A percentile compares a stretch with the other conserved stretches of the same genome.
phyloP scores from a whole-genome alignment of 2,888 invertebrate genomes.

The Phrixothrix hirtus region DNA sequence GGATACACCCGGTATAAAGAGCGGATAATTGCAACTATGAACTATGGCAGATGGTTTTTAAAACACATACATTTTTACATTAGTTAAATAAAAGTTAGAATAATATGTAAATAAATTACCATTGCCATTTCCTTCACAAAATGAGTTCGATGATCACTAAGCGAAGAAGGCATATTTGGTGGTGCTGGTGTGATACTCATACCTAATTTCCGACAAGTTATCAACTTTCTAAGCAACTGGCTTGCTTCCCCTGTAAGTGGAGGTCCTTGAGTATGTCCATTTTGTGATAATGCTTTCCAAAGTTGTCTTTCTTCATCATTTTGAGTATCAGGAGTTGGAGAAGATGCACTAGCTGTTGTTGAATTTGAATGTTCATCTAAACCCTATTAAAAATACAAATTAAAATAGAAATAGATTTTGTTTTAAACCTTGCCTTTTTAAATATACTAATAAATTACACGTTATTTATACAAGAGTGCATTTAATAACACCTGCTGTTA shows the following conservation, averaged over 20 bases:
- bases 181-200: slow-evolving; percentile 64
- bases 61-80: no score
- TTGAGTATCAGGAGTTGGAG: slow-evolving; percentile 50
- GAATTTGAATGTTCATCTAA: slow-evolving; percentile 54
- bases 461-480: no score
- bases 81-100: no score
- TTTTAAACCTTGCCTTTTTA: no score
- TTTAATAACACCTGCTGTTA: no score
- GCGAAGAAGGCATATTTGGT: slow-evolving; percentile 46
- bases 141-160: slow-evolving; percentile 36
- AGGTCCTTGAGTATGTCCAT: slow-evolving; percentile 55
- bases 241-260: slow-evolving; percentile 71
- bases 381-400: slow-evolving; percentile 45
- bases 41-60: no score
- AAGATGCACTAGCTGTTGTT: slow-evolving; percentile 50
- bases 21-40: no score
- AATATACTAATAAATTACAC: no score
- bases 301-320: slow-evolving; percentile 55
- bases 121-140: slow-evolving; percentile 19
- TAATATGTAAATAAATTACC: no score
- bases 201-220: slow-evolving; percentile 73
- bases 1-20: no score
- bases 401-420: no score
- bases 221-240: slow-evolving; percentile 73
- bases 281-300: slow-evolving; percentile 64